Evolutionary conservation across 30 jellyfish, hydroid and myxozoan genomes (phyloP).

Genomic region (Cassiopea xamachana): DNA sequence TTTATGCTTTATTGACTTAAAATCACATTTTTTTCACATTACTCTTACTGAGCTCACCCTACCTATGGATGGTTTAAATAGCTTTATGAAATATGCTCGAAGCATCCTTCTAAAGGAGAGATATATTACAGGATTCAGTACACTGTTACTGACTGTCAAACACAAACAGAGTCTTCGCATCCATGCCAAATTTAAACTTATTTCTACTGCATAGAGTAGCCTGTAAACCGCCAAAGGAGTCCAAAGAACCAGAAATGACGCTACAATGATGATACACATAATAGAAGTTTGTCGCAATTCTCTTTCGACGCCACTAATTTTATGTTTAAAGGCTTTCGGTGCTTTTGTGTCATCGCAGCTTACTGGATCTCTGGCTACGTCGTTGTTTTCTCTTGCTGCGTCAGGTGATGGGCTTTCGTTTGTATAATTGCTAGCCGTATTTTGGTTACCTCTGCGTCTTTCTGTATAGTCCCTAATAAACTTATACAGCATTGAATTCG

Average conservation of each 20-base stretch:
- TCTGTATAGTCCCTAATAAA: neutral
- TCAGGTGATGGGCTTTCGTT: neutral
- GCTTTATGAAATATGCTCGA: slow-evolving; percentile 1
- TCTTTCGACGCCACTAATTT: neutral
- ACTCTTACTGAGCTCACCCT: neutral
- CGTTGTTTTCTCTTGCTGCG: neutral
- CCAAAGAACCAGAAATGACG: slow-evolving; percentile 23
- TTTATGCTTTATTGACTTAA: neutral
- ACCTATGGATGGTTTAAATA: neutral
- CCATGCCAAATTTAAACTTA: neutral
- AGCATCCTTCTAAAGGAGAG: slow-evolving; percentile 6
- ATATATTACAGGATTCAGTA: slow-evolving; percentile 24
- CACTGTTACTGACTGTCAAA: slow-evolving; percentile 30
- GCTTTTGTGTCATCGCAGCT: neutral
- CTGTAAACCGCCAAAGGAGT: slow-evolving; percentile 40
- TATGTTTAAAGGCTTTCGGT: neutral
- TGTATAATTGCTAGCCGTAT: neutral
- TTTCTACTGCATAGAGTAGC: neutral
- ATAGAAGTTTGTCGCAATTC: neutral
- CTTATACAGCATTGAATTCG: slow-evolving; percentile 1
- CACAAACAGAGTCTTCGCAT: slow-evolving; percentile 16
- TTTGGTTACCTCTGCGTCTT: neutral
- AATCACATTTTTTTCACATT: neutral
- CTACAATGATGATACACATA: slow-evolving; percentile 7
- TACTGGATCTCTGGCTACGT: neutral